Evolutionary conservation across 2,113 vertebrate species (phyloP).

Genomic region (Phaethon lepturus): DNA sequence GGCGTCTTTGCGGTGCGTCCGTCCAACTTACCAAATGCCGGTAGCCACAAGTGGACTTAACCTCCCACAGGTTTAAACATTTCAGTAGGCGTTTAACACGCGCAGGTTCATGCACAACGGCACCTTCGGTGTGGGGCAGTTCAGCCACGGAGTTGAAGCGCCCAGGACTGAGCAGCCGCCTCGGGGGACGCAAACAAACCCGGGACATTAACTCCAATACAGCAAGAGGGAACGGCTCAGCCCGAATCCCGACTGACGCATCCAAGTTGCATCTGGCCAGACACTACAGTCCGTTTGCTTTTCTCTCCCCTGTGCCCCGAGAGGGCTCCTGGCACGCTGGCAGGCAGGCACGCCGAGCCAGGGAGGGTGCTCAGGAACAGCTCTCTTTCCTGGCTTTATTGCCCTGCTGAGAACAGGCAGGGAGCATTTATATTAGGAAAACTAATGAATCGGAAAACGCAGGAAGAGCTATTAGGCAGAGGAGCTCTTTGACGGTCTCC

Average conservation of each 20-base stretch:
- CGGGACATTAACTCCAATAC: not conserved
- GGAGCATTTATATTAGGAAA: not conserved
- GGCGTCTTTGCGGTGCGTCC: not conserved
- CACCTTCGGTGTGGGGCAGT: not conserved
- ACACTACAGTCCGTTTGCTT: not conserved
- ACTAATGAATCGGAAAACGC: slow-evolving; percentile 12
- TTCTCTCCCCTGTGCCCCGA: not conserved
- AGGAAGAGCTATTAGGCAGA: not conserved
- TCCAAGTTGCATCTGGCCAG: not conserved
- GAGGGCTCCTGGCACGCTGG: not conserved
- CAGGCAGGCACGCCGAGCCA: not conserved
- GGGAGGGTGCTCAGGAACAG: not conserved
- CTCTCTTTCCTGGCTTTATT: not conserved
- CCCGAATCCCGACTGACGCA: not conserved
- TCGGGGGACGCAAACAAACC: not conserved
- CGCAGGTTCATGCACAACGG: accelerated
- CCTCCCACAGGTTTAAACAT: not conserved
- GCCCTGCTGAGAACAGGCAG: not conserved
- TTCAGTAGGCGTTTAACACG: not conserved
- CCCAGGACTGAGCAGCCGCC: not conserved
- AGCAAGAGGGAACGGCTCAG: not conserved
- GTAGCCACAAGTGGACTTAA: not conserved
- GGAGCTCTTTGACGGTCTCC: not conserved
- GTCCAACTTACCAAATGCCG: not conserved
- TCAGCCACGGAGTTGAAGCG: not conserved